A percentile compares a stretch with the other conserved stretches of the same genome.
These are phyloP conservation scores for Brachionus manjavacas DNA, from an alignment of 1,140 invertebrate genomes.

Conservation along the genomic window DNA sequence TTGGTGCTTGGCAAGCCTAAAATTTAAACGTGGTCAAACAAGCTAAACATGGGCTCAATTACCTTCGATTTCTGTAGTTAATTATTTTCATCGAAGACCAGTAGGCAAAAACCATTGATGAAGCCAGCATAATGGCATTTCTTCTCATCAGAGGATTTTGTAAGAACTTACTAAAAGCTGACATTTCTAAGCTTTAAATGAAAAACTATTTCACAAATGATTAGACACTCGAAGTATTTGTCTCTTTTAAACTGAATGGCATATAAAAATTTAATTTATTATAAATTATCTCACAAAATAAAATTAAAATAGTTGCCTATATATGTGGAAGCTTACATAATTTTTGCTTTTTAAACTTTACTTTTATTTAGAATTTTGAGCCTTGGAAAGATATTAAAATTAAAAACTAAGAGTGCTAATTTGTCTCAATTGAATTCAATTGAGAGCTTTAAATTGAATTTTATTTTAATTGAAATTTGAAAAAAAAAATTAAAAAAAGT, in stretches of 20 bases:
- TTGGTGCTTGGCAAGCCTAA: neutral
- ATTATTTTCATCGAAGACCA: conserved; percentile 29
- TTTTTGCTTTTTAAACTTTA: neutral
- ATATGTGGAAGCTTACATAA: neutral
- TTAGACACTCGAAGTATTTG: neutral
- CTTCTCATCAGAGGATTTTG: neutral
- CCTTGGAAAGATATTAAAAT: neutral
- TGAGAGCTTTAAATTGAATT: neutral
- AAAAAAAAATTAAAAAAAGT: neutral
- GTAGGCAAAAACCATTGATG: conserved; percentile 31
- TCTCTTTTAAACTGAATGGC: neutral
- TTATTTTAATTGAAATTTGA: neutral
- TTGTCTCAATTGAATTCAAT: neutral
- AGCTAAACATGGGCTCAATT: neutral
- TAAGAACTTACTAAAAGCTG: conserved; percentile 30
- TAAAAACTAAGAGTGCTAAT: neutral
- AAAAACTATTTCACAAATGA: neutral
- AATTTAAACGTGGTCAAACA: neutral
- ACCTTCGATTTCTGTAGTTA: conserved; percentile 20
- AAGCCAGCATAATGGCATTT: conserved; percentile 24
- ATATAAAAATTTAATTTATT: neutral
- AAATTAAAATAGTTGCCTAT: neutral
- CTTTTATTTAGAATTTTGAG: neutral
- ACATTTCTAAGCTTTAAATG: neutral
- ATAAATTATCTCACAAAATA: neutral